phyloP scores from a whole-genome alignment of 1,140 invertebrate species.

The Anastatus disparis region DNA sequence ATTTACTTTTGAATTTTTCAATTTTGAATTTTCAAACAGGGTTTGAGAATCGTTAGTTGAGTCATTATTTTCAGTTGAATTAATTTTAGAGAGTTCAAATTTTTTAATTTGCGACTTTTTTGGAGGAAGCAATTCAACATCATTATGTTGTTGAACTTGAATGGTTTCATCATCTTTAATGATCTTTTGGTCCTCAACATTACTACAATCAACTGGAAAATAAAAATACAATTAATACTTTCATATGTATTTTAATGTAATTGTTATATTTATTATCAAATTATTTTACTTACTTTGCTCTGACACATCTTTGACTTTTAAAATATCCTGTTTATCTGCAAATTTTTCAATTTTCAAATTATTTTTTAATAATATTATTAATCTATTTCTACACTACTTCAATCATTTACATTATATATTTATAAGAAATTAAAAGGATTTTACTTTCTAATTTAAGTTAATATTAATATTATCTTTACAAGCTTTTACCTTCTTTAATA shows the following conservation, averaged over 20 bases:
- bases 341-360: not conserved
- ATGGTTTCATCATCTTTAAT: conserved; percentile 36
- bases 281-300: conserved; percentile 1
- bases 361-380: not conserved
- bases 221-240: conserved; percentile 1
- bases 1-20: conserved; percentile 27
- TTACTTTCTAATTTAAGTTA: not conserved
- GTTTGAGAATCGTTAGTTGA: conserved; percentile 2
- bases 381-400: not conserved
- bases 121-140: conserved; percentile 55
- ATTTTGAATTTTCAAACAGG: conserved; percentile 9
- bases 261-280: not conserved
- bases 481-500: not conserved
- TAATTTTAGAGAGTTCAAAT: conserved; percentile 60
- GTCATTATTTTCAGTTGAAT: conserved; percentile 47
- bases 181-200: conserved; percentile 23
- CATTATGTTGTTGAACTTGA: not conserved
- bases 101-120: conserved; percentile 65
- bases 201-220: not conserved
- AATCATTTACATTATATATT: not conserved
- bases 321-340: not conserved
- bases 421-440: too few species aligned
- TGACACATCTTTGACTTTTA: not conserved
- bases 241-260: too few species aligned
- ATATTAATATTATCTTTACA: not conserved